Base-by-base conservation (phyloP, 2,888 invertebrate genomes). In the Acleris emargana region DNA sequence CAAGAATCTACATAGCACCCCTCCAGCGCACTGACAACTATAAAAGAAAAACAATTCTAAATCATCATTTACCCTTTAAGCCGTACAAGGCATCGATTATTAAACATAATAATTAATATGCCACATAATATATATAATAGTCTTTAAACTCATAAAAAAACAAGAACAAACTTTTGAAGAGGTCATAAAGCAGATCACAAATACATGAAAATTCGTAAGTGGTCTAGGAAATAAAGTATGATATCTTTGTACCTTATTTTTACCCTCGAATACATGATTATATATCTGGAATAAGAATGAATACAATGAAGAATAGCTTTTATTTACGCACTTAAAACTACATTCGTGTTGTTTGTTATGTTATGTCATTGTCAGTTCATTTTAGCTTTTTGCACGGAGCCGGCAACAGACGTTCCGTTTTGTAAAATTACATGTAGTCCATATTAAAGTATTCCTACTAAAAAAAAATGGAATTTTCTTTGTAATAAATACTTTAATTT, bases 251-350 rank as follows among this genome's bases (percentile, higher is more conserved):
- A 93, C 93, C 86, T 84, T 79, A 86, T 80, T 82, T 85, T 87
- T n/a, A 90, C 73, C 69, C 86, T 82, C 72, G 82, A 84, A 78
- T 90, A 92, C 93, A 93, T 93, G 73, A 77, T 85, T 25, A 43
- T 11, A 42, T 45, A 51, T 47, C 32, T 55, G 45, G 6, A 32
- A 32, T 7, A 28, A 16, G 6, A 57, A 51, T 25, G 47, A 58
- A 58, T 28, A 7, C 16, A 20, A 45, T 22, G 45, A 16, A 20
- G 25, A 58, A 52, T n/a, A 25, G 20, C 25, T n/a, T 17, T 49
- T 45, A 55, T 61, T 66, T 66, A 28, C 60, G 60, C 55, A 66
- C 64, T 54, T 53, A 53, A 53, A 63, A 38, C 49, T 54, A 59
- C 52, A 32, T 59, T 50, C 25, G 16, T 58, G 5, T 58, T 52